Base-by-base conservation (phyloP, 2,113 vertebrate species). In the Columba janthina region DNA sequence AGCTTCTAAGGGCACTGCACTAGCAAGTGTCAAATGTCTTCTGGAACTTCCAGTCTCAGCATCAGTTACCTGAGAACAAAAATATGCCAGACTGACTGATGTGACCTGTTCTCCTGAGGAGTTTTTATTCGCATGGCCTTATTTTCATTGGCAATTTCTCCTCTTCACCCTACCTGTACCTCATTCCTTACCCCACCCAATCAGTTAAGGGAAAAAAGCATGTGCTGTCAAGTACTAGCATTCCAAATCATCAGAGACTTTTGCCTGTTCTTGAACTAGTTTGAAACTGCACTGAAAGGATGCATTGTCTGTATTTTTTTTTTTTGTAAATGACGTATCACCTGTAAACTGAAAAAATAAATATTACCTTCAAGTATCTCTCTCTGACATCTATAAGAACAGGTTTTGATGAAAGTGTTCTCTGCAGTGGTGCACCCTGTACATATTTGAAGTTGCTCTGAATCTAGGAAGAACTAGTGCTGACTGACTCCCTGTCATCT, bases 331-430 rank as follows among this genome's bases (percentile, higher is more conserved):
- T 98, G 97, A 98, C 57, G 83, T 97, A 95, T 97, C 96, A 98
- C 95, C 92, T 98, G 98, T 98, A 98, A 98, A 98, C 97, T 97
- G 96, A 97, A 95, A 92, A 97, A 98, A 98, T 98, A 98, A 98
- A 98, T 97, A 96, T 74, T 97, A 96, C 94, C 95, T 97, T 97
- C 94, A 97, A 96, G 91, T 95, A 77, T 88, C 96, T 95, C 93
- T 96, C 95, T 97, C 95, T 95, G 92, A 91, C 78, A 93, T 85
- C 57, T 72, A 60, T 95, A 89, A 95, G 87, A 71, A 53, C 61
- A 96, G 90, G 81, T 90, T 88, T 74, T 77, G 75, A 22, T 79
- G 65, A 17, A 82, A 24, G 48, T 5, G 29, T 20, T 88, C 65
- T 60, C 82, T 62, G 24, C 46, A 67, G 61, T 29, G 24, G 46